Conservation (phyloP, 2,797 vertebrate species). For the Staurois parvus region DNA sequence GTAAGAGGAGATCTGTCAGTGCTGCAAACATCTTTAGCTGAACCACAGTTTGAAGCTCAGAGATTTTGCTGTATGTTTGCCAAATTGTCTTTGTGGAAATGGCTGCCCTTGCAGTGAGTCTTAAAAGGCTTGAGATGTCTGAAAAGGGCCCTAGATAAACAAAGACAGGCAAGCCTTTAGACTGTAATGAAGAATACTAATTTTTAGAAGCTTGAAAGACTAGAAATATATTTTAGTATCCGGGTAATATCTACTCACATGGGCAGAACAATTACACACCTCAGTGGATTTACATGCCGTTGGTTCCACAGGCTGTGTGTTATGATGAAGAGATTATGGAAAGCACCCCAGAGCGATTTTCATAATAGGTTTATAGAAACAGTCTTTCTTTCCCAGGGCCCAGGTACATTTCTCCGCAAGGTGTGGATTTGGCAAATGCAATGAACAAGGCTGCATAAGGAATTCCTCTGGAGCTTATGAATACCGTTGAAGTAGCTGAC, state of each 20-base stretch:
- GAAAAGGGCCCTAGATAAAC: too few species aligned
- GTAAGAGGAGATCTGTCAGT: not conserved
- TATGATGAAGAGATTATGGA: constrained; percentile 14
- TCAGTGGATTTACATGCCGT: constrained; percentile 1
- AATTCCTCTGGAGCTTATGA: constrained; percentile 83
- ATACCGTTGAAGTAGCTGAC: constrained; percentile 79
- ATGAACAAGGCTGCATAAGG: constrained; percentile 80
- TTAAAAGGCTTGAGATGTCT: not conserved
- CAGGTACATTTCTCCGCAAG: constrained; percentile 77
- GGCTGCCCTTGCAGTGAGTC: not conserved
- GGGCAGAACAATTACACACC: constrained; percentile 5
- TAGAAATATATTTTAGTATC: constrained; percentile 57
- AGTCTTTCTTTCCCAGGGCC: constrained; percentile 76
- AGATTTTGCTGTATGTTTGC: too few species aligned
- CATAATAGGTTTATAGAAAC: constrained; percentile 82
- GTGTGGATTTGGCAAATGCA: constrained; percentile 80
- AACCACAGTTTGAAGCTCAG: not conserved
- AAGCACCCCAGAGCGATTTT: constrained; percentile 67
- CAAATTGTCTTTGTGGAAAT: not conserved
- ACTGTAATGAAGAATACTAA: not conserved
- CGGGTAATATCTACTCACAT: not conserved
- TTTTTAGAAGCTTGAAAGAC: not conserved
- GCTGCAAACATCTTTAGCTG: not conserved
- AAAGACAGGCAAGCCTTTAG: not conserved
- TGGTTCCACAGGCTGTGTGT: not conserved